Evolutionary conservation across 1,140 invertebrate species (phyloP), one percentile per base, ranked within the genome.

Genomic region (Zeugodacus cucurbitae): DNA sequence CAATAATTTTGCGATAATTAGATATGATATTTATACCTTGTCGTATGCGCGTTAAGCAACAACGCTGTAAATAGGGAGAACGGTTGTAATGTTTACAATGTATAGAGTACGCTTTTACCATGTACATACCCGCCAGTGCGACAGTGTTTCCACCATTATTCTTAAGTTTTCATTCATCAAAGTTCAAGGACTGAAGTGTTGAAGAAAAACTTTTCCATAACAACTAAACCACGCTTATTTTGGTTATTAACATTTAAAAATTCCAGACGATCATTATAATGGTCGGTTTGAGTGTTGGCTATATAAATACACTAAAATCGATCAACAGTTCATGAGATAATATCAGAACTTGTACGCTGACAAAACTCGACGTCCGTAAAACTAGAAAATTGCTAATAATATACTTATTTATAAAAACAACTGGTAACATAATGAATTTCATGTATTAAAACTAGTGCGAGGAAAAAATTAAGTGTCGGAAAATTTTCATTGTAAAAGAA

Each of bases 131-230:
- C 74, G 41, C 41, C 74, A 74, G 32, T 74, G 67, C 67, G 74
- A 82, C 20, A 82, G 37, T 82, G 70, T 74, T 86, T 58, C 34
- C 48, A 37, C 57, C 37, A 37, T 87, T 87, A 57, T 32, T 37
- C 54, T 87, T 62, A 57, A 59, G 26, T 87, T 87, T 87, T 87
- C 87, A 87, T 87, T 87, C 87, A 87, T 87, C 58, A 70, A 87
- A 87, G 87, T 87, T 87, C 87, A 87, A 87, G 87, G 87, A 87
- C 62, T 87, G 54, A 59, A 57, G 54, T 87, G 37, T 59, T 87
- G 32, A 54, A 59, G 86, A 87, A 87, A 58, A 87, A 59, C n/a
- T 87, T 86, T 86, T 44, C 54, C 57, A 59, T 37, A 86, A 57
- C 32, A 86, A 17, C 6, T n/a, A 22, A 57, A 26, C 17, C 57